Conservation (phyloP, 1,140 invertebrate species). For the Drosophila sulfurigaster region DNA sequence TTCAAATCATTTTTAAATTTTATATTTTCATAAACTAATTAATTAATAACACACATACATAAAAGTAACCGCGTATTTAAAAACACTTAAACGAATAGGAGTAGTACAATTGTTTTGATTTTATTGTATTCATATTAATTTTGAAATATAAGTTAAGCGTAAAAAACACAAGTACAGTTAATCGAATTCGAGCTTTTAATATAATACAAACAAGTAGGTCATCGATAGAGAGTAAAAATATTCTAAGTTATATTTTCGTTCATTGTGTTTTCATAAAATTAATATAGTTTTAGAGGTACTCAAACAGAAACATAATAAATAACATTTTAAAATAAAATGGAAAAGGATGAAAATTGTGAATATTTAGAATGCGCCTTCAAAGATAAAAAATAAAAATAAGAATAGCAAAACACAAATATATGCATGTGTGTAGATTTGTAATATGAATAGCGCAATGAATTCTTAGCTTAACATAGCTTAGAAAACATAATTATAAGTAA, state of each 20-base stretch:
- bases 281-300: slow-evolving; percentile 52
- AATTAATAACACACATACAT: background rate
- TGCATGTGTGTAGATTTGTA: slow-evolving; percentile 68
- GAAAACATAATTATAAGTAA: slow-evolving; percentile 38
- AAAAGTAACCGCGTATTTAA: slow-evolving; percentile 39
- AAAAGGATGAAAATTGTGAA: slow-evolving; percentile 70
- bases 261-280: slow-evolving; percentile 60
- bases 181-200: slow-evolving; percentile 84
- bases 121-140: slow-evolving; percentile 31
- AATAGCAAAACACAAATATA: slow-evolving; percentile 30
- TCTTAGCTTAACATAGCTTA: slow-evolving; percentile 64
- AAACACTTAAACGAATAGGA: slow-evolving; percentile 45
- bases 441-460: slow-evolving; percentile 57
- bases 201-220: slow-evolving; percentile 49
- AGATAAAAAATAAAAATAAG: slow-evolving; percentile 45
- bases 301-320: slow-evolving; percentile 21
- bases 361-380: slow-evolving; percentile 84
- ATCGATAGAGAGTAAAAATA: slow-evolving; percentile 18
- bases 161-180: slow-evolving; percentile 66
- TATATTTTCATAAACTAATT: slow-evolving; percentile 16
- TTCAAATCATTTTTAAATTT: slow-evolving; percentile 21
- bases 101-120: slow-evolving; percentile 38
- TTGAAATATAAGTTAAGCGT: slow-evolving; percentile 59
- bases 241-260: slow-evolving; percentile 53
- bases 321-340: slow-evolving; percentile 1